Evolutionary conservation across 2,113 vertebrate genomes (phyloP), one percentile per base, ranked within the genome.

Genomic region (Scophthalmus maximus): DNA sequence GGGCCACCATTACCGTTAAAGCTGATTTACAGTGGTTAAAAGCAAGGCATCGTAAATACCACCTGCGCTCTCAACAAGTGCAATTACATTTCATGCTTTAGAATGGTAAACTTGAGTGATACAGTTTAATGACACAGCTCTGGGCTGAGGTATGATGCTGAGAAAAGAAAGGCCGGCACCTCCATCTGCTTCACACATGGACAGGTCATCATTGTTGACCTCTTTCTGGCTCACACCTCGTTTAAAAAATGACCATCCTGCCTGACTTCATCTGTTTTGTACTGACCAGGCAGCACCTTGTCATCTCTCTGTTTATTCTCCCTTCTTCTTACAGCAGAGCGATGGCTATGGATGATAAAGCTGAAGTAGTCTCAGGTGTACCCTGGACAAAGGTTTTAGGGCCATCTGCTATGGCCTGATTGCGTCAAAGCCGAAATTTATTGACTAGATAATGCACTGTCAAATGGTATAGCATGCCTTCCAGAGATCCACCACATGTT

Each of bases 11-110:
- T 68, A 78, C 34, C 5, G 32, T 65, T 80, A 42, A 18, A 68
- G 63, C 51, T 73, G 78, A 91, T 89, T 83, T 82, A 83, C 52
- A 5, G 53, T 44, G 22, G 53, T 51, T 78, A 72, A 82, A 86
- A 70, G 79, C 32, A 52, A 44, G 51, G 26, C 15, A 8, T 68
- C 66, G 30, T 81, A 84, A 89, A 85, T 73, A 82, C 53, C 10
- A 42, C 29, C 15, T 51, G 61, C 9, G 1, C 29, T 63, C 70
- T 75, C 76, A 73, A 72, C 77, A 76, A 65, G 74, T 73, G 44
- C 4, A 17, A 55, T 78, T 58, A 12, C 29, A 38, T 75, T 73
- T 66, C 40, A 60, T 52, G 47, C 42, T 65, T 46, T 2, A 23
- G 34, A 26, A 49, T 14, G 25, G 55, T 49, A 56, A 69, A 60